phyloP scores from a whole-genome alignment of 2,888 invertebrate species.

The Stenolophus ochropezus region DNA sequence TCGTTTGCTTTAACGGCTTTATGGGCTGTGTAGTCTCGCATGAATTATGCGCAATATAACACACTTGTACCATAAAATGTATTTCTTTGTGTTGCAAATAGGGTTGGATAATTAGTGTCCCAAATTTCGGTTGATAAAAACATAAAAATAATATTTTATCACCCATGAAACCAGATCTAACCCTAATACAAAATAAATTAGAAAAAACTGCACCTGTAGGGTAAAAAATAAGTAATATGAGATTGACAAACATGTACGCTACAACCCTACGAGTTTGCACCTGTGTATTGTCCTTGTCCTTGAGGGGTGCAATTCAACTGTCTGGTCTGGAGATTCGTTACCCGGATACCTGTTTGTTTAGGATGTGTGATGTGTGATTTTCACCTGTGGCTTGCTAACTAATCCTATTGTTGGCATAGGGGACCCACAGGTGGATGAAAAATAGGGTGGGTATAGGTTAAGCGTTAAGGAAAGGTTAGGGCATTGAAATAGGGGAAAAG shows the following conservation, averaged over 20 bases:
- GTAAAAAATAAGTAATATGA: neutral
- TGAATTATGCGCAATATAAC: neutral
- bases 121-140: neutral
- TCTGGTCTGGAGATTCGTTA: neutral
- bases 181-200: neutral
- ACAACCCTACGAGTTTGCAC: neutral
- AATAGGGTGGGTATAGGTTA: neutral
- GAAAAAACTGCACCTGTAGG: neutral
- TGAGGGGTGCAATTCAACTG: neutral
- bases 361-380: neutral
- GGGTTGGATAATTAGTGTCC: neutral
- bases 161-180: neutral
- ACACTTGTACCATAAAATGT: neutral
- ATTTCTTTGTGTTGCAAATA: neutral
- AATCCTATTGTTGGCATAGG: slow-evolving; percentile 13
- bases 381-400: slow-evolving; percentile 17
- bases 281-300: neutral
- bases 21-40: too few species aligned
- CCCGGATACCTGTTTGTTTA: slow-evolving; percentile 12
- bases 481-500: neutral
- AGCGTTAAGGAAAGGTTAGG: neutral
- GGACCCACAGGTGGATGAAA: slow-evolving; percentile 9
- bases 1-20: too few species aligned
- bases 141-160: neutral
- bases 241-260: neutral